phyloP scores from a whole-genome alignment of 2,797 vertebrate species.

The Anas bernieri region DNA sequence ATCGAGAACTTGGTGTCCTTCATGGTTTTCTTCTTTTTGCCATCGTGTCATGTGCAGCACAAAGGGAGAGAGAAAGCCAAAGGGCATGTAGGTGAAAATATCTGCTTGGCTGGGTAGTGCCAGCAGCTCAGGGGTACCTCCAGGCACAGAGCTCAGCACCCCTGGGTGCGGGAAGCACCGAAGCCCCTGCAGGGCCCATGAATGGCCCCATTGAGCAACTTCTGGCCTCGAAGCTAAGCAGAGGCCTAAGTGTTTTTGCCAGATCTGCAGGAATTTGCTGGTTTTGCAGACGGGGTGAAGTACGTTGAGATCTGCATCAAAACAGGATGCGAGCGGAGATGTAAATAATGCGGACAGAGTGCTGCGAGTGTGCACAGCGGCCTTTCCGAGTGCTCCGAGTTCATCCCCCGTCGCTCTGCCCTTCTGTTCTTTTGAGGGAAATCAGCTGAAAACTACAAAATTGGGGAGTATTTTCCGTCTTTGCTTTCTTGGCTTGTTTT shows the following conservation, averaged over 20 bases:
- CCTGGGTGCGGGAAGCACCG: not conserved
- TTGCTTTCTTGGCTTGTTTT: slow-evolving; percentile 8
- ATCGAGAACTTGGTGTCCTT: not conserved
- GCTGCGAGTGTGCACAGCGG: not conserved
- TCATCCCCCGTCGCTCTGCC: slow-evolving; percentile 1
- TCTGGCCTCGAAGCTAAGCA: slow-evolving; percentile 30
- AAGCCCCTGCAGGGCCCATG: not conserved
- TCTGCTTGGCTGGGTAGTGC: not conserved
- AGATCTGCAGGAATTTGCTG: slow-evolving; percentile 19
- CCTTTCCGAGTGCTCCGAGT: not conserved
- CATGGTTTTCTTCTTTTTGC: not conserved
- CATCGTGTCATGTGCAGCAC: not conserved
- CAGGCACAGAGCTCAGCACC: slow-evolving; percentile 26
- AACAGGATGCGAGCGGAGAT: slow-evolving; percentile 32
- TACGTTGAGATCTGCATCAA: not conserved
- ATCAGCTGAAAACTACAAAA: slow-evolving; percentile 58
- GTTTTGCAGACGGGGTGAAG: slow-evolving; percentile 10
- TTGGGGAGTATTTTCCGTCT: not conserved
- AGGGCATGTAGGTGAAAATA: slow-evolving; percentile 43
- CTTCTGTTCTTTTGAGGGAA: slow-evolving; percentile 78
- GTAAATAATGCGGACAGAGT: not conserved
- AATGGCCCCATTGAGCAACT: slow-evolving; percentile 58
- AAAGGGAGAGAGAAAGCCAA: not conserved
- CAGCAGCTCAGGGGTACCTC: not conserved
- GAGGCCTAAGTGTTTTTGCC: slow-evolving; percentile 48